These are phyloP conservation scores for Mirounga angustirostris DNA, from an alignment of 2,113 vertebrate genomes.

Conservation along the genomic window DNA sequence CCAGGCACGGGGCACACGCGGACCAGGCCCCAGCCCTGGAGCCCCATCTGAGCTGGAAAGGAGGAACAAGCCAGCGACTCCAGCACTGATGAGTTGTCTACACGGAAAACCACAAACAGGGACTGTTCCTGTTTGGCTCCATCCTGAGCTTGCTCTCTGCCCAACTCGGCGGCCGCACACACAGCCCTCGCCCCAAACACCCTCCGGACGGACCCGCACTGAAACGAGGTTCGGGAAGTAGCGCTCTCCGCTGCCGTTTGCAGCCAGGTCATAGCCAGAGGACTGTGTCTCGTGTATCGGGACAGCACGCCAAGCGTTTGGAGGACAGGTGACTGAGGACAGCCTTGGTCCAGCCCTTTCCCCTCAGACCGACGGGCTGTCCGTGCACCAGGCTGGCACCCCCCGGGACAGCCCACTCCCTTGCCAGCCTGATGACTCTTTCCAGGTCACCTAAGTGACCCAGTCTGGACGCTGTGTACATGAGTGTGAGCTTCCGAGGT, in stretches of 20 bases:
- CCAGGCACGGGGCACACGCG: too few relatives aligned
- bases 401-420: background rate
- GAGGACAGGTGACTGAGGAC: background rate
- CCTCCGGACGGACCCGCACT: background rate
- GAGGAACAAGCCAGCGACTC: background rate
- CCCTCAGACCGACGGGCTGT: background rate
- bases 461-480: background rate
- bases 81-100: background rate
- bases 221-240: background rate
- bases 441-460: background rate
- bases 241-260: background rate
- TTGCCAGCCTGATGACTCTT: background rate
- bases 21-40: too few relatives aligned
- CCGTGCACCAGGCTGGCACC: fast-evolving
- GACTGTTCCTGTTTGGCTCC: background rate
- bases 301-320: background rate
- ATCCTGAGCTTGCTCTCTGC: too few relatives aligned
- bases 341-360: too few relatives aligned
- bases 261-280: background rate
- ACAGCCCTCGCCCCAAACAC: background rate
- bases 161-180: background rate
- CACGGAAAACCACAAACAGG: background rate
- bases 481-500: background rate
- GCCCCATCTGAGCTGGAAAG: background rate
- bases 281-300: background rate